Evolutionary conservation across 92 coral and sea anemone species (phyloP).

Genomic region (Diadumene lineata): DNA sequence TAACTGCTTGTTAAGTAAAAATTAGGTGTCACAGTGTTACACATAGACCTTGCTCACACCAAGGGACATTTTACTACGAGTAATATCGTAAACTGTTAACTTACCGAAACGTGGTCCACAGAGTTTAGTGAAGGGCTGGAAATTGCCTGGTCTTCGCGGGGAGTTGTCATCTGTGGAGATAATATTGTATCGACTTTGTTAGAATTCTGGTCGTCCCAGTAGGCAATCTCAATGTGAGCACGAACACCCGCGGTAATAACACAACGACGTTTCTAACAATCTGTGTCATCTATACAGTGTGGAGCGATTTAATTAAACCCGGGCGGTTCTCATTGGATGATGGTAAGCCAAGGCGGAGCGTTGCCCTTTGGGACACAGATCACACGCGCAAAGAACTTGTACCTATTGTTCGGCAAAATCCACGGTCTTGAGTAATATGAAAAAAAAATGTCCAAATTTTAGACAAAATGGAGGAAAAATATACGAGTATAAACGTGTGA

Average conservation of each 20-base stretch:
- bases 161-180: conserved; percentile 78
- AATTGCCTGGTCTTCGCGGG: conserved; percentile 79
- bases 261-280: not conserved
- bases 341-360: conserved; percentile 59
- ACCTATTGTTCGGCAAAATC: conserved; percentile 49
- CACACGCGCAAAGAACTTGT: conserved; percentile 71
- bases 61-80: not conserved
- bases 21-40: conserved; percentile 13
- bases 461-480: not conserved
- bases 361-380: conserved; percentile 76
- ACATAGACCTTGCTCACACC: not conserved
- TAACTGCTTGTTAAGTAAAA: conserved; percentile 14
- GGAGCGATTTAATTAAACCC: conserved; percentile 65
- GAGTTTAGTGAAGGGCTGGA: conserved; percentile 73
- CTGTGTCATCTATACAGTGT: conserved; percentile 55
- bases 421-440: not conserved
- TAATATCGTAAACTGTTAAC: conserved; percentile 24
- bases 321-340: conserved; percentile 57
- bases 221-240: not conserved
- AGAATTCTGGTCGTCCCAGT: conserved; percentile 2
- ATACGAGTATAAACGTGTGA: not conserved
- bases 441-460: not conserved
- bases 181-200: conserved; percentile 1
- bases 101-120: conserved; percentile 87
- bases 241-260: conserved; percentile 12